These are phyloP conservation scores for Loripinus fragilis DNA, from an alignment of 2,888 invertebrate genomes.

Conservation along the genomic window DNA sequence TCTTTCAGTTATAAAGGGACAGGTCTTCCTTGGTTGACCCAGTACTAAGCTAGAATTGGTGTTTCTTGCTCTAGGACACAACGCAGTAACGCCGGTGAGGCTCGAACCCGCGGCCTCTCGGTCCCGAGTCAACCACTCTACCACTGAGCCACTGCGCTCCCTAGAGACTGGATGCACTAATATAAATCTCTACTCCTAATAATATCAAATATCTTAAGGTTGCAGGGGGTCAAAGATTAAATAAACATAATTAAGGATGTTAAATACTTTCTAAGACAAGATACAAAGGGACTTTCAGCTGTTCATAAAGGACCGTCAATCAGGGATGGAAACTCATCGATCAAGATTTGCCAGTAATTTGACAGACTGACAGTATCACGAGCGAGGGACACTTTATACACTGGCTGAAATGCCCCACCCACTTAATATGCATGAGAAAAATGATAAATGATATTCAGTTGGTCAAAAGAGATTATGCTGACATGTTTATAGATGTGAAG, in stretches of 20 bases:
- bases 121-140: too few species aligned
- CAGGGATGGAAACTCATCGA: neutral
- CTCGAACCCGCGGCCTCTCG: too few species aligned
- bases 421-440: conserved; percentile 21
- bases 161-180: neutral
- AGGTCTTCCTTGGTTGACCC: too few species aligned
- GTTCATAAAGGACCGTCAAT: conserved; percentile 13
- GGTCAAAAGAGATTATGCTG: neutral
- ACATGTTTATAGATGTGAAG: neutral
- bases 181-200: neutral
- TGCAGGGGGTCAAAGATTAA: neutral
- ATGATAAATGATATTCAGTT: neutral
- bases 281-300: conserved; percentile 11
- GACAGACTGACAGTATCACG: conserved; percentile 1
- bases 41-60: too few species aligned
- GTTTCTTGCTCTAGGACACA: too few species aligned
- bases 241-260: conserved; percentile 16
- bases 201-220: conserved; percentile 3
- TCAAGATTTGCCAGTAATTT: conserved; percentile 12
- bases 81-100: too few species aligned
- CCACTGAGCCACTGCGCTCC: too few species aligned
- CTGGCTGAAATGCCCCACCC: conserved; percentile 14
- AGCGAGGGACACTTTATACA: neutral
- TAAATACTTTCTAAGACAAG: conserved; percentile 14
- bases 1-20: too few species aligned